These are phyloP conservation scores for Campoletis raptor DNA, from an alignment of 2,888 invertebrate genomes.

Conservation along the genomic window DNA sequence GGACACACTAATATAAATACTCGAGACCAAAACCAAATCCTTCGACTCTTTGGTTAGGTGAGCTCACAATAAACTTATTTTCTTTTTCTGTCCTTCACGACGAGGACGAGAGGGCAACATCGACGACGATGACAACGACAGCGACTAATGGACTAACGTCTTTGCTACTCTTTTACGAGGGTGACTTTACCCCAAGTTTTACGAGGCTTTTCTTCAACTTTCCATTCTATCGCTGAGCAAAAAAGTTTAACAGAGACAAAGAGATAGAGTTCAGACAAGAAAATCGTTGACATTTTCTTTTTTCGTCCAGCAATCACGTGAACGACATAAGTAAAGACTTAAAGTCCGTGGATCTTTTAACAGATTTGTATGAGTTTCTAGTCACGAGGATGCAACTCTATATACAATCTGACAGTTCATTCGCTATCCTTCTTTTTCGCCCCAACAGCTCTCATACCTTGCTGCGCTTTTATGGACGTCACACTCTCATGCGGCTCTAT, in stretches of 20 bases:
- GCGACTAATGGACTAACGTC: conserved; percentile 54
- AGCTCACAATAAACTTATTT: conserved; percentile 33
- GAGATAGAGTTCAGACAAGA: conserved; percentile 9
- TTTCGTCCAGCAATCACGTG: conserved; percentile 35
- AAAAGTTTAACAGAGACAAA: conserved; percentile 17
- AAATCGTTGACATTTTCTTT: conserved; percentile 14
- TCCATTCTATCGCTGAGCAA: conserved; percentile 28
- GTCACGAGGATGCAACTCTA: conserved; percentile 54
- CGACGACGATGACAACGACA: conserved; percentile 18
- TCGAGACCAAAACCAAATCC: conserved; percentile 25
- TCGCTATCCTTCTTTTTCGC: neutral
- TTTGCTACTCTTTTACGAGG: conserved; percentile 48
- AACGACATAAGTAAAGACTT: conserved; percentile 10
- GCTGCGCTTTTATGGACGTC: conserved; percentile 10
- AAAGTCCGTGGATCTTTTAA: conserved; percentile 26
- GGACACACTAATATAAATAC: conserved; percentile 19
- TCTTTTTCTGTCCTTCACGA: conserved; percentile 23
- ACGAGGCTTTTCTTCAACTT: conserved; percentile 52
- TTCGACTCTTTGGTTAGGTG: conserved; percentile 20
- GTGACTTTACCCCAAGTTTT: conserved; percentile 51
- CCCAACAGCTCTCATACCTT: neutral
- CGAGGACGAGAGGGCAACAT: neutral
- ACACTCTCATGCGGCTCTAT: conserved; percentile 22
- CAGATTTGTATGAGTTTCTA: conserved; percentile 17
- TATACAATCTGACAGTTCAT: conserved; percentile 35